Base-by-base conservation (phyloP, 1,140 invertebrate species). In the Trypoxylus dichotomus region DNA sequence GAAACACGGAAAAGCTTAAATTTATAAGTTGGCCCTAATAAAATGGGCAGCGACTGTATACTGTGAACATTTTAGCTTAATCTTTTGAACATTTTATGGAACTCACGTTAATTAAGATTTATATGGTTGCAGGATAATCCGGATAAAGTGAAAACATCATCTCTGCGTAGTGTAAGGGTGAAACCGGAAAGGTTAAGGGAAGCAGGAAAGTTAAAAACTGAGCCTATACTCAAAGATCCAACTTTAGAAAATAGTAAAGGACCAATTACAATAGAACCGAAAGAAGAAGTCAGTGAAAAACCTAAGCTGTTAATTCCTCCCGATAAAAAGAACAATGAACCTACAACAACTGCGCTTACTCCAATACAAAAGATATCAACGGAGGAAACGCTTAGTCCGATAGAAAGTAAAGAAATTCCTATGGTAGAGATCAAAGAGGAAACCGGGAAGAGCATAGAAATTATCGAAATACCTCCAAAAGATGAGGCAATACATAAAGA, bases 401-500 rank as follows among this genome's bases (percentile, higher is more conserved):
- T 86, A 1, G 88, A 88, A 81, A 88, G 87, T 10, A 90, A 90
- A 79, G 90, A 90, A 80, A 90, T 90, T 47, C 89, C 89, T 0
- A 77, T 78, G 3, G 75, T 80, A 32, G 73, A 75, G 25, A n/a
- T 42, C 8, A 74, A 43, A 41, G 87, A 87, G 79, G 88, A 85
- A 7, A 89, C 89, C 77, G 88, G 89, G 78, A 79, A 76, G 58
- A 75, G 77, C 19, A 21, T 74, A 7, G 78, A 80, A 75, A 43
- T 78, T 41, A 77, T 79, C 3, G 80, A 89, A 85, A 87, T 89
- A 13, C 87, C 88, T 15, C 11, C 41, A 1, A 74, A 6, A 5
- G 89, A 87, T 83, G 87, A 87, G 81, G 88, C 90, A 0, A 89
- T 89, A 79, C 90, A 89, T 1, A 90, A 91, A 1, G 91, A 93